phyloP scores from a whole-genome alignment of 2,113 vertebrate genomes.

The Hemiprocne comata region DNA sequence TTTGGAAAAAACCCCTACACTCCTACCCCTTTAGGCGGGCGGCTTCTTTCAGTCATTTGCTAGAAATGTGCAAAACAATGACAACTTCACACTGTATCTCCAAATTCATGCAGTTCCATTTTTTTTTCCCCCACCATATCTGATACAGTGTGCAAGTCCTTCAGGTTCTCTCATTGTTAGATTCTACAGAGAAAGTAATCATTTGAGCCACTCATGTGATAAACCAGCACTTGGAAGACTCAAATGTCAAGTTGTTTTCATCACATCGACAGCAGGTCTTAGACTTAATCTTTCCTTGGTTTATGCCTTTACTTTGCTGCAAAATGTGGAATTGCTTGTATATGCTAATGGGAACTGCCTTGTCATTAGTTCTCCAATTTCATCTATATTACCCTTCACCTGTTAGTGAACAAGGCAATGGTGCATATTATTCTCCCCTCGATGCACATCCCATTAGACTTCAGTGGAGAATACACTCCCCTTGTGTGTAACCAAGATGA shows the following conservation, averaged over 20 bases:
- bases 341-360: constrained; percentile 55
- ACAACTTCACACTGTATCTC: neutral
- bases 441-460: constrained; percentile 63
- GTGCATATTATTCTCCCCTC: constrained; percentile 44
- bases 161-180: constrained; percentile 50
- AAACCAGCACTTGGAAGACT: constrained; percentile 73
- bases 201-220: constrained; percentile 65
- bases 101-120: neutral
- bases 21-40: neutral
- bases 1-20: neutral
- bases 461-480: constrained; percentile 51
- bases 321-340: constrained; percentile 60
- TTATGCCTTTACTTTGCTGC: constrained; percentile 48
- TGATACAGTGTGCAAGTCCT: neutral
- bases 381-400: constrained; percentile 66
- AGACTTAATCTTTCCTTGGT: constrained; percentile 57
- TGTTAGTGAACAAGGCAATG: constrained; percentile 59
- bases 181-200: constrained; percentile 66
- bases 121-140: neutral
- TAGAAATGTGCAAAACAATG: neutral
- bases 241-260: constrained; percentile 80
- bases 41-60: neutral
- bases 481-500: constrained; percentile 38
- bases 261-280: constrained; percentile 68
- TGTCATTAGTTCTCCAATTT: constrained; percentile 63